Conservation (phyloP, 2,113 vertebrate species). For the Callopanchax toddi region DNA sequence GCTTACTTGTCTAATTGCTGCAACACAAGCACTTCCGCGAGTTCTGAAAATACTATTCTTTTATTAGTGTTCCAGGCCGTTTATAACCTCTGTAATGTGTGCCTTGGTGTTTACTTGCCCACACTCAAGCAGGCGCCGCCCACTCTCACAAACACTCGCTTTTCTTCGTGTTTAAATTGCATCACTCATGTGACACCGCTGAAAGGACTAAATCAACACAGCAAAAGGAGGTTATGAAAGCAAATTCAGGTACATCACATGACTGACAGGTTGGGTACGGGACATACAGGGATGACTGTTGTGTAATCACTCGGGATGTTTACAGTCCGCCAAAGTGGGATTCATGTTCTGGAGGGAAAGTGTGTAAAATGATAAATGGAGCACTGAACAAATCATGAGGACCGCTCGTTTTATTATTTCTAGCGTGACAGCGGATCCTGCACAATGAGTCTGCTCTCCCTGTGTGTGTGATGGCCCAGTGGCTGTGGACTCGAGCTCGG, state of each 20-base stretch:
- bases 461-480: slow-evolving; percentile 31
- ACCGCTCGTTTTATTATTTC: slow-evolving; percentile 9
- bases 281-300: slow-evolving; percentile 20
- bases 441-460: slow-evolving; percentile 16
- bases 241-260: slow-evolving; percentile 2
- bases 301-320: slow-evolving; percentile 21
- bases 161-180: slow-evolving; percentile 46
- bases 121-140: slow-evolving; percentile 11
- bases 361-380: neutral
- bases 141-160: slow-evolving; percentile 30
- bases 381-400: neutral
- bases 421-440: slow-evolving; percentile 13
- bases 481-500: slow-evolving; percentile 45
- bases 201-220: slow-evolving; percentile 25
- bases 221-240: slow-evolving; percentile 1
- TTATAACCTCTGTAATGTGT: slow-evolving; percentile 38
- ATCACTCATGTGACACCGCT: slow-evolving; percentile 23
- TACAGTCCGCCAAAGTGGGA: neutral
- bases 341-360: neutral
- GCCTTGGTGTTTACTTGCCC: slow-evolving; percentile 25
- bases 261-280: neutral
- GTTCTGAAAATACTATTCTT: slow-evolving; percentile 41
- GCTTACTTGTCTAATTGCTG: slow-evolving; percentile 46
- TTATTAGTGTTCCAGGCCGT: slow-evolving; percentile 12
- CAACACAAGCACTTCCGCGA: slow-evolving; percentile 18